Evolutionary conservation across 2,797 vertebrate genomes (phyloP).

Genomic region (Nannoperca obscura): DNA sequence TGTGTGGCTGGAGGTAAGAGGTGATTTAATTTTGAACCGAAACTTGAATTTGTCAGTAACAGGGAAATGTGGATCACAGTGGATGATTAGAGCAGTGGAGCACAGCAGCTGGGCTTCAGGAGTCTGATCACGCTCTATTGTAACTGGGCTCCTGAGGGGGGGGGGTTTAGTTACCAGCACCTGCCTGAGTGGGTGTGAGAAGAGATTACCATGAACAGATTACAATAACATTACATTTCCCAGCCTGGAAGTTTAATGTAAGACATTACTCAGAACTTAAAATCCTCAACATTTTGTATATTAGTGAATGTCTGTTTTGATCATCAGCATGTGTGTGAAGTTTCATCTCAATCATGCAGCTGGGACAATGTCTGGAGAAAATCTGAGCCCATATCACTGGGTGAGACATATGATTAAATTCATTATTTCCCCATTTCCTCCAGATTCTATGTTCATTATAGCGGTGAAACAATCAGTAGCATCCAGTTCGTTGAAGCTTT

Average conservation of each 20-base stretch:
- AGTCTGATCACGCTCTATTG: constrained; percentile 32
- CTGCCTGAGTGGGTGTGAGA: constrained; percentile 81
- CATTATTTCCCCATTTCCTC: background rate
- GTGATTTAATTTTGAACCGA: constrained; percentile 4
- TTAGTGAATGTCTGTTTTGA: constrained; percentile 21
- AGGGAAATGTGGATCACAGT: constrained; percentile 1
- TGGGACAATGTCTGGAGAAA: constrained; percentile 4
- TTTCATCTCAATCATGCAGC: background rate
- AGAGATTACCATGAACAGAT: constrained; percentile 60
- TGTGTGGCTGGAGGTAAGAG: background rate
- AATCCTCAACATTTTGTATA: background rate
- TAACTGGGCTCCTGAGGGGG: constrained; percentile 50
- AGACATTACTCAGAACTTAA: constrained; percentile 20
- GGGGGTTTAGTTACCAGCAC: constrained; percentile 63
- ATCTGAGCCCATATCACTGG: background rate
- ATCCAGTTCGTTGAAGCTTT: background rate
- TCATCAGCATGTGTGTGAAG: background rate
- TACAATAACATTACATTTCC: constrained; percentile 65
- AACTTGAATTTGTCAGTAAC: constrained; percentile 19
- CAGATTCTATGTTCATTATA: background rate
- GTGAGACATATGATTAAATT: background rate
- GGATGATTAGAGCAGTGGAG: constrained; percentile 17
- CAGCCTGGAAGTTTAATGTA: constrained; percentile 25
- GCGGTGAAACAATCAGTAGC: background rate
- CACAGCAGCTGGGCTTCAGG: constrained; percentile 43